Evolutionary conservation across 2,888 invertebrate genomes (phyloP).

Genomic region (Stenolophus ochropezus): DNA sequence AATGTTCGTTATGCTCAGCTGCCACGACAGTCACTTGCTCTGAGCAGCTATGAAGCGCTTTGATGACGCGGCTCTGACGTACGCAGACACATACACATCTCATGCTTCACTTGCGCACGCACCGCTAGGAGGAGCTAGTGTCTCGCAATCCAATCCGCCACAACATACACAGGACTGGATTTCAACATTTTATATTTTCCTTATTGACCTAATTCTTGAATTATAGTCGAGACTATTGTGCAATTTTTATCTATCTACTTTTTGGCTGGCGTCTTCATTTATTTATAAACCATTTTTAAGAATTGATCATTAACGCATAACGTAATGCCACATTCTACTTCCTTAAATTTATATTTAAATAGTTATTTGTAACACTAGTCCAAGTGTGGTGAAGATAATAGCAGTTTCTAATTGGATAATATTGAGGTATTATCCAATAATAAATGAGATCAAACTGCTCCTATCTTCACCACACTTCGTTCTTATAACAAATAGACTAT

Average conservation of each 20-base stretch:
- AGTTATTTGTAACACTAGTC: not conserved
- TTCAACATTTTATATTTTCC: slow-evolving; percentile 9
- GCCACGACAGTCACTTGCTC: slow-evolving; percentile 62
- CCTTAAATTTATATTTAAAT: not conserved
- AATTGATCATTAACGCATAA: slow-evolving; percentile 8
- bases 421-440: too few species aligned
- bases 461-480: too few species aligned
- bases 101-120: slow-evolving; percentile 46
- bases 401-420: too few species aligned
- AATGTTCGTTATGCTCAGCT: slow-evolving; percentile 63
- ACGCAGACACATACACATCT: slow-evolving; percentile 70
- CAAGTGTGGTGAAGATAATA: too few species aligned
- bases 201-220: slow-evolving; percentile 27
- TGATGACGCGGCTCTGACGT: slow-evolving; percentile 84
- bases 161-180: not conserved
- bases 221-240: slow-evolving; percentile 14
- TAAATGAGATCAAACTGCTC: too few species aligned
- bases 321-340: not conserved
- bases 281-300: slow-evolving; percentile 29
- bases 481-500: too few species aligned
- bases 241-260: not conserved
- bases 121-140: slow-evolving; percentile 37
- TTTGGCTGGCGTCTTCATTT: not conserved
- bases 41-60: slow-evolving; percentile 63
- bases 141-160: slow-evolving; percentile 25